Evolutionary conservation across 2,113 vertebrate genomes (phyloP).

Genomic region (Phyllostomus hastatus): DNA sequence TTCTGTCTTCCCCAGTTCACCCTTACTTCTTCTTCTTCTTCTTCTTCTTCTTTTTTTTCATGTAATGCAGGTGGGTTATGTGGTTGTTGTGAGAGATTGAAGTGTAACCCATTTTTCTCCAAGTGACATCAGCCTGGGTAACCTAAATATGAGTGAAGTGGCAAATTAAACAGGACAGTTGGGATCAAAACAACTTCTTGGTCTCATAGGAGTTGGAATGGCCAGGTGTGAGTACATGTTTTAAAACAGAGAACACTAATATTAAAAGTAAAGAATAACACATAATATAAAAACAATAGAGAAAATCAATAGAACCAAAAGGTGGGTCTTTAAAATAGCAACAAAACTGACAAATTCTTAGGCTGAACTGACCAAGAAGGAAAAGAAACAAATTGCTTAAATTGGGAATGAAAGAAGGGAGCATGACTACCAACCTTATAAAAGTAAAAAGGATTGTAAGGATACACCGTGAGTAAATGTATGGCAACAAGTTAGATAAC

Average conservation of each 20-base stretch:
- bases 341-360: not conserved
- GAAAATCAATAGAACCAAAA: not conserved
- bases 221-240: not conserved
- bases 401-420: not conserved
- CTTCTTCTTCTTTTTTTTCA: not conserved
- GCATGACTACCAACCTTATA: not conserved
- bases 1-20: not conserved
- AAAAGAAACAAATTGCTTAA: not conserved
- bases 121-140: not conserved
- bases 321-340: not conserved
- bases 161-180: not conserved
- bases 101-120: not conserved
- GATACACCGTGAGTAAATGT: not conserved
- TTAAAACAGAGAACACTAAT: not conserved
- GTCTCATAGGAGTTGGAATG: not conserved
- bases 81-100: not conserved
- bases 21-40: not conserved
- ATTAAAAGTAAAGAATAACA: not conserved
- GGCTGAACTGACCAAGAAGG: not conserved
- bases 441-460: not conserved
- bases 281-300: not conserved
- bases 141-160: not conserved
- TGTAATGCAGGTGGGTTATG: not conserved
- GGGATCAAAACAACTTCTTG: not conserved
- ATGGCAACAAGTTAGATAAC: not conserved